Conservation (phyloP, 2,113 vertebrate genomes). For the Anolis carolinensis region DNA sequence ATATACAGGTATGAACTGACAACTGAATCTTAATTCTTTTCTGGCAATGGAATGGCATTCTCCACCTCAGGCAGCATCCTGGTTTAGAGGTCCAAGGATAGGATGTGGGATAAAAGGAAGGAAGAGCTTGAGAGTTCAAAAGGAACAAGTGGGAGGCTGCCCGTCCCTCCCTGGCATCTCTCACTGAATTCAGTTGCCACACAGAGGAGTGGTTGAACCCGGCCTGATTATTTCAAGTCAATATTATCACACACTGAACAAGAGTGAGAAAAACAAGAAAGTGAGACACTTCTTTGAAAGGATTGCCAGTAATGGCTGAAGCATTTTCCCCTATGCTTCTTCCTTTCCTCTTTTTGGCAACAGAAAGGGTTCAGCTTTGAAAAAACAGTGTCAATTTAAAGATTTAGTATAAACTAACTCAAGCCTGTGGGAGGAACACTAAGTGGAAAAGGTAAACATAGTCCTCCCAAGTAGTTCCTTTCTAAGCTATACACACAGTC, state of each 20-base stretch:
- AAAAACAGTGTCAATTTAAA: constrained; percentile 70
- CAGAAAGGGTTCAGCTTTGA: not conserved
- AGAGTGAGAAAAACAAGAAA: not conserved
- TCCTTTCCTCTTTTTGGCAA: constrained; percentile 5
- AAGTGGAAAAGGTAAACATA: constrained; percentile 87
- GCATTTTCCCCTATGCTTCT: not conserved
- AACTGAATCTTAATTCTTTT: not conserved
- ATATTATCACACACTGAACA: fast-evolving
- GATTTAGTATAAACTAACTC: constrained; percentile 81
- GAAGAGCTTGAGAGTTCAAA: not conserved
- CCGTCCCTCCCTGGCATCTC: not conserved
- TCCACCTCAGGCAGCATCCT: not conserved
- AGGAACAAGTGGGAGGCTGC: not conserved
- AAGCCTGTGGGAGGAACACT: constrained; percentile 77
- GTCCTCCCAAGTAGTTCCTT: constrained; percentile 75
- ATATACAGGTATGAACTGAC: not conserved
- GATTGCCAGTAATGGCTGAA: not conserved
- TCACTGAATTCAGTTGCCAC: not conserved
- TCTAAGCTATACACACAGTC: constrained; percentile 67
- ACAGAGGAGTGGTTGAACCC: not conserved
- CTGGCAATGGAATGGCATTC: not conserved
- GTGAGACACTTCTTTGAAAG: not conserved
- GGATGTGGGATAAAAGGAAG: not conserved
- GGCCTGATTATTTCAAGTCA: not conserved
- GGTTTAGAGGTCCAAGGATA: not conserved